A percentile compares a stretch with the other conserved stretches of the same genome.
Evolutionary conservation across 2,113 vertebrate genomes (phyloP).

Genomic region (Campylomormyrus numenius): DNA sequence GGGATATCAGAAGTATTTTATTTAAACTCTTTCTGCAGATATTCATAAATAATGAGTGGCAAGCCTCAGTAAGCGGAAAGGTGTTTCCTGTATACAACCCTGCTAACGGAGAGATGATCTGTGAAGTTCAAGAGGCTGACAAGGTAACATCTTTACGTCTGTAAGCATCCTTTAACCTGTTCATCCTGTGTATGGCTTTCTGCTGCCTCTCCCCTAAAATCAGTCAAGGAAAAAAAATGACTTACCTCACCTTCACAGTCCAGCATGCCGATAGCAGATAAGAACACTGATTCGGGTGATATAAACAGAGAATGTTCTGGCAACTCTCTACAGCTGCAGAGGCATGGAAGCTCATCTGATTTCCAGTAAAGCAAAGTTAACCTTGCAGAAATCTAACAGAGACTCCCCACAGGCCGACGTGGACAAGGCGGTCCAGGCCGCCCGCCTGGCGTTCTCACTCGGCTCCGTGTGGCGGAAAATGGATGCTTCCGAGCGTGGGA

Average conservation of each 20-base stretch:
- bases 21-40: constrained; percentile 60
- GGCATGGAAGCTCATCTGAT: constrained; percentile 12
- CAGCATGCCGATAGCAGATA: constrained; percentile 12
- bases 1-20: neutral
- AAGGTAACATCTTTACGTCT: constrained; percentile 65
- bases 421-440: constrained; percentile 88
- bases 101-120: constrained; percentile 86
- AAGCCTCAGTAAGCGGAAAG: constrained; percentile 84
- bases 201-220: neutral
- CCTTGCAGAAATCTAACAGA: neutral
- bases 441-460: constrained; percentile 81
- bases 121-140: constrained; percentile 92
- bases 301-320: constrained; percentile 14
- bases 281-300: constrained; percentile 21
- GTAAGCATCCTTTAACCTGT: neutral
- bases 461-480: constrained; percentile 90
- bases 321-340: neutral
- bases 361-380: neutral
- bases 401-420: constrained; percentile 69
- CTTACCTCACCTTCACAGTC: constrained; percentile 15
- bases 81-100: constrained; percentile 85
- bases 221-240: neutral
- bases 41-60: constrained; percentile 99
- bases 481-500: constrained; percentile 89
- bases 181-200: neutral